phyloP scores from a whole-genome alignment of 2,797 vertebrate genomes.

The Tachyglossus aculeatus region DNA sequence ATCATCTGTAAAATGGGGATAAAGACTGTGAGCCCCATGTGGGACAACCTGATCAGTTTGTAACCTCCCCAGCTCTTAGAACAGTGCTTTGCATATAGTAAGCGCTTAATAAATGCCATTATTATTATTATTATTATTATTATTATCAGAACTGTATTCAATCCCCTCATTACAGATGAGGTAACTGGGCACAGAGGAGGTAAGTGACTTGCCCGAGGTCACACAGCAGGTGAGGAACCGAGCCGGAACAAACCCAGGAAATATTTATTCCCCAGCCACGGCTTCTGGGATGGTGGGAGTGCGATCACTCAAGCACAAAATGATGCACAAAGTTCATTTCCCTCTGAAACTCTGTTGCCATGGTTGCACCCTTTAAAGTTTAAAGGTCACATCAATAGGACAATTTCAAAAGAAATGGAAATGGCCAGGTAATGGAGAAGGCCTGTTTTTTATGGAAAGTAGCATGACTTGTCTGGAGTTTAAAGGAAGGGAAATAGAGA shows the following conservation, averaged over 20 bases:
- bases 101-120: too few relatives aligned
- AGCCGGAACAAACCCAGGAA: background rate
- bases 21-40: too few relatives aligned
- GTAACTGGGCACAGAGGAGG: too few relatives aligned
- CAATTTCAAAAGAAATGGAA: background rate
- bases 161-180: too few relatives aligned
- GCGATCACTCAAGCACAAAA: background rate
- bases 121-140: too few relatives aligned
- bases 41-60: too few relatives aligned
- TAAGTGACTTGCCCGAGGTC: too few relatives aligned
- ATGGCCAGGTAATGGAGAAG: background rate
- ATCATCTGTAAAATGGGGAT: too few relatives aligned
- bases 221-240: too few relatives aligned
- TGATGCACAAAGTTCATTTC: slow-evolving; percentile 5
- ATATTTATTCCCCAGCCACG: background rate
- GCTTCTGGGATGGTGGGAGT: background rate
- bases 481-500: background rate
- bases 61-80: too few relatives aligned
- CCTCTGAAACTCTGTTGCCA: background rate
- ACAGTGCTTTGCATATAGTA: too few relatives aligned
- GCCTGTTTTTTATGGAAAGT: background rate
- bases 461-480: background rate
- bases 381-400: background rate
- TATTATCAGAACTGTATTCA: too few relatives aligned
- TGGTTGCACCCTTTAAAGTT: background rate